Percentiles rank a stretch among this genome's conserved stretches.
Evolutionary conservation across 2,113 vertebrate genomes (phyloP).

Genomic region (Phaethornis superciliosus): DNA sequence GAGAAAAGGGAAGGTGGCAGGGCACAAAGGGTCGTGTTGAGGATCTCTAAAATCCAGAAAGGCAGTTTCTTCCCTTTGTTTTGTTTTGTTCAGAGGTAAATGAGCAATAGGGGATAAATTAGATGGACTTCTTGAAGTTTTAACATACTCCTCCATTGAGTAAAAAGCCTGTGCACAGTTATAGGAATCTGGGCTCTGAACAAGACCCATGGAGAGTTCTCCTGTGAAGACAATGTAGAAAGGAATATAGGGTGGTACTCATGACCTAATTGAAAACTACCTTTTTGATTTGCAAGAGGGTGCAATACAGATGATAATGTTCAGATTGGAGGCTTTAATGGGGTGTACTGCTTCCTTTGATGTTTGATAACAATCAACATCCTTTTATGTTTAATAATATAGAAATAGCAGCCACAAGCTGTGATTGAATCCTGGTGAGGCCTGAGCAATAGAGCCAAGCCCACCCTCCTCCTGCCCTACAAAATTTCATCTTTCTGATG

Average conservation of each 20-base stretch:
- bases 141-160: not conserved
- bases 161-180: not conserved
- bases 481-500: not conserved
- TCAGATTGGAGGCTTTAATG: conserved; percentile 46
- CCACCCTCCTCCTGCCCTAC: not conserved
- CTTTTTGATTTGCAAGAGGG: conserved; percentile 16
- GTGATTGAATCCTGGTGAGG: not conserved
- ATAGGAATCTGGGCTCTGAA: not conserved
- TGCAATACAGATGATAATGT: not conserved
- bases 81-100: not conserved
- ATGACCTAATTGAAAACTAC: not conserved
- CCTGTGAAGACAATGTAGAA: not conserved
- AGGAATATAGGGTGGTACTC: not conserved
- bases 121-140: not conserved
- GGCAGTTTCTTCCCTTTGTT: not conserved
- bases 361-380: conserved; percentile 56
- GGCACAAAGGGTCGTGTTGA: not conserved
- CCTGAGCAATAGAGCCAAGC: not conserved
- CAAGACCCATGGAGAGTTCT: not conserved
- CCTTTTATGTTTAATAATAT: conserved; percentile 43
- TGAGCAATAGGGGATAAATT: not conserved
- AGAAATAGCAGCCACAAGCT: not conserved
- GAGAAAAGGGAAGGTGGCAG: not conserved
- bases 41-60: not conserved
- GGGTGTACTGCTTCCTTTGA: conserved; percentile 49